Evolutionary conservation across 2,888 invertebrate genomes (phyloP).

Genomic region (Prionchulus punctatus): DNA sequence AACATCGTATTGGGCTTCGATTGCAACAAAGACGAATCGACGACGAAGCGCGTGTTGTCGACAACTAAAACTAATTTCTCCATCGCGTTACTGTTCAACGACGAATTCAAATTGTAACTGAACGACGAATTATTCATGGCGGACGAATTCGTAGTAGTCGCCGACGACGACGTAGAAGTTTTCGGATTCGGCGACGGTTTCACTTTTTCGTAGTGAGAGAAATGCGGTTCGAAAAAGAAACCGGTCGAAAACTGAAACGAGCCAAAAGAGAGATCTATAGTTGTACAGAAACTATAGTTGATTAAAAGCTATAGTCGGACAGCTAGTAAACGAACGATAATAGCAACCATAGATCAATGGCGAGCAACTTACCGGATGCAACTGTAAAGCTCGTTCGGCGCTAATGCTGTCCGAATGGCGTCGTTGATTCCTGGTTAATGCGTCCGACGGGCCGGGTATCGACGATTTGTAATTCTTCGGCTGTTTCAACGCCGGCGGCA

Average conservation of each 20-base stretch:
- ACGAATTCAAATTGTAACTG: background rate
- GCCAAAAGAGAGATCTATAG: too few species aligned
- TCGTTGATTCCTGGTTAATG: background rate
- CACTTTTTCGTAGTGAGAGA: too few species aligned
- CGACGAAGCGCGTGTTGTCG: slow-evolving; percentile 80
- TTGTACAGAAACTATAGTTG: too few species aligned
- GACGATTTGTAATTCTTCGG: background rate
- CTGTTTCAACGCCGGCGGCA: background rate
- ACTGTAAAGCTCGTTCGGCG: background rate
- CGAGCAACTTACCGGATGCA: background rate
- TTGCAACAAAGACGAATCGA: slow-evolving; percentile 77
- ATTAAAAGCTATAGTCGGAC: too few species aligned
- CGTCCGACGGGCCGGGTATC: background rate
- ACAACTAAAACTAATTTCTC: slow-evolving; percentile 63
- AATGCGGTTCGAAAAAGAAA: too few species aligned
- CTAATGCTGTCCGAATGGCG: background rate
- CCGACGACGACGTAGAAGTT: too few species aligned
- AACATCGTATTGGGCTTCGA: slow-evolving; percentile 96
- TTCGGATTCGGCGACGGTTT: too few species aligned
- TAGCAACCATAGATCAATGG: too few species aligned
- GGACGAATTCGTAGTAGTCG: background rate
- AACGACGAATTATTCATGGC: too few species aligned
- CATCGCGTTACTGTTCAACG: too few species aligned
- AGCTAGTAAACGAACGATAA: too few species aligned
- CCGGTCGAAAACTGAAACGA: too few species aligned